phyloP scores from a whole-genome alignment of 2,797 vertebrate species.

The Bovichtus diacanthus region DNA sequence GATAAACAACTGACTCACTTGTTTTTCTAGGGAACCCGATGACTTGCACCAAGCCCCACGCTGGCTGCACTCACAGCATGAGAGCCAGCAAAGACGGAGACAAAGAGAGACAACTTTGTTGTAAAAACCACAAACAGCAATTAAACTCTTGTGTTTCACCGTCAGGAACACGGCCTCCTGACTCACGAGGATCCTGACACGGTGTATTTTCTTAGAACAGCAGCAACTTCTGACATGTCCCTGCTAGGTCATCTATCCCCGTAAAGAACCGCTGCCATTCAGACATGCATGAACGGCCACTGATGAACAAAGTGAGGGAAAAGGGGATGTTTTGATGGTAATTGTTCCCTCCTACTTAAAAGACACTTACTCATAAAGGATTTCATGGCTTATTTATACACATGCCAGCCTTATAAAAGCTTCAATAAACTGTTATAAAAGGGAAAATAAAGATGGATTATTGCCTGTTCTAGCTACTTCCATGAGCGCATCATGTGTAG shows the following conservation, averaged over 20 bases:
- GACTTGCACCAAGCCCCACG: slow-evolving; percentile 69
- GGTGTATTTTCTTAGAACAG: slow-evolving; percentile 59
- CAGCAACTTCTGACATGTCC: slow-evolving; percentile 72
- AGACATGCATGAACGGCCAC: slow-evolving; percentile 45
- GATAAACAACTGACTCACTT: slow-evolving; percentile 90
- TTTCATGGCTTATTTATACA: slow-evolving; percentile 16
- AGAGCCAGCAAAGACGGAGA: slow-evolving; percentile 49
- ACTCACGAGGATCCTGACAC: slow-evolving; percentile 51
- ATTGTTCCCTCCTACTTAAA: slow-evolving; percentile 11
- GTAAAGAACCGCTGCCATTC: slow-evolving; percentile 65
- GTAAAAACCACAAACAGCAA: slow-evolving; percentile 74
- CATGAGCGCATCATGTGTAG: slow-evolving; percentile 20
- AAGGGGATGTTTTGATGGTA: slow-evolving; percentile 65
- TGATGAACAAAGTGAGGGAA: slow-evolving; percentile 55
- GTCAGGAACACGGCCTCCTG: slow-evolving; percentile 60
- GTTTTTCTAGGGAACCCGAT: slow-evolving; percentile 84
- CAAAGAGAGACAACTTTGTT: slow-evolving; percentile 60
- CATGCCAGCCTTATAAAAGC: slow-evolving; percentile 6
- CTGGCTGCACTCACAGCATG: slow-evolving; percentile 61
- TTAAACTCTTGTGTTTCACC: slow-evolving; percentile 77
- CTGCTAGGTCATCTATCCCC: slow-evolving; percentile 50
- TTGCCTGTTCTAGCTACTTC: slow-evolving; percentile 4
- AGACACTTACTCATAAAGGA: slow-evolving; percentile 6
- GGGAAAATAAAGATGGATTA: neutral
- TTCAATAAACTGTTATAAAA: neutral